phyloP scores from a whole-genome alignment of 1,140 invertebrate species.

The Leptopilina clavipes region DNA sequence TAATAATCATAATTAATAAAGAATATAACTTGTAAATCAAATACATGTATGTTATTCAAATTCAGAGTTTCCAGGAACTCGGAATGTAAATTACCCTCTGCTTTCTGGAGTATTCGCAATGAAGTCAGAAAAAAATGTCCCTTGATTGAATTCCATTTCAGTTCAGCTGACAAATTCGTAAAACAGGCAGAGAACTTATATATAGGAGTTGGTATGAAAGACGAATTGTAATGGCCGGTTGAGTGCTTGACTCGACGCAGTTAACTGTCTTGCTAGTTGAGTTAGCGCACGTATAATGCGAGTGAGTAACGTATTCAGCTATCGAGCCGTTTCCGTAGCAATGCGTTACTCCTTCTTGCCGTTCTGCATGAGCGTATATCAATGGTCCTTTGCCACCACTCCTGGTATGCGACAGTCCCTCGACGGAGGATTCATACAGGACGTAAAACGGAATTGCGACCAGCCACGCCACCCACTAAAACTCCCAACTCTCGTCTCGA shows the following conservation, averaged over 20 bases:
- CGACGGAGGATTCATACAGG: conserved; percentile 32
- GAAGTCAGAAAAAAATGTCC: no score
- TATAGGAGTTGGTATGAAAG: not conserved
- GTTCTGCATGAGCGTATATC: conserved; percentile 23
- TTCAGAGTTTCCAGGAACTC: no score
- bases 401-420: conserved; percentile 24
- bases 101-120: no score
- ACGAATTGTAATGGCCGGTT: conserved; percentile 23
- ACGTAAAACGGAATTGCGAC: conserved; percentile 30
- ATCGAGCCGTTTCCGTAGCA: conserved; percentile 24
- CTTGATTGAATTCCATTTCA: no score
- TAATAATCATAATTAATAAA: no score
- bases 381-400: conserved; percentile 29
- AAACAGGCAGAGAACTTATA: not conserved
- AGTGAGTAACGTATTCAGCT: conserved; percentile 25
- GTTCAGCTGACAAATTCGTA: no score
- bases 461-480: conserved; percentile 28
- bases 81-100: no score
- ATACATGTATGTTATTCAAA: no score
- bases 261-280: conserved; percentile 31
- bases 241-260: conserved; percentile 29
- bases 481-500: conserved; percentile 26
- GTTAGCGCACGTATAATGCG: conserved; percentile 29
- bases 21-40: no score
- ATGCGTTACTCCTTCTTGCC: conserved; percentile 26